A percentile compares a stretch with the other conserved stretches of the same genome.
Evolutionary conservation across 2,888 invertebrate species (phyloP).

Genomic region (Oxystoma pomonae): DNA sequence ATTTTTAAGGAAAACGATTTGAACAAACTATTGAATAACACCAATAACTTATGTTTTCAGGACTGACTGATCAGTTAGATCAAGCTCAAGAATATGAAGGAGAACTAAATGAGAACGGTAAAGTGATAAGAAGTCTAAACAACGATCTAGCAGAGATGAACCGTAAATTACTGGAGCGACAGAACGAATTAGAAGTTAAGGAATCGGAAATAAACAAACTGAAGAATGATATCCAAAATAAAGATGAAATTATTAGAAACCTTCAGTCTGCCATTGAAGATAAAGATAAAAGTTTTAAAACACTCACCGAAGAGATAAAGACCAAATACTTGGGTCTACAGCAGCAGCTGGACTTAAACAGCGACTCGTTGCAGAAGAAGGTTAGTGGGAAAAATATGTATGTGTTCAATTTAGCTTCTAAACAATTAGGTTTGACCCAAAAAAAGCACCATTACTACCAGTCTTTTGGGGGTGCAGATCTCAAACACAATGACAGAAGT

Average conservation of each 20-base stretch:
- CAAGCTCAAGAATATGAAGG: conserved; percentile 53
- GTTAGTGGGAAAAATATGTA: too few relatives aligned
- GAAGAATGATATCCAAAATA: conserved; percentile 39
- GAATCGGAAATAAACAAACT: conserved; percentile 50
- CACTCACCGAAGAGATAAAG: conserved; percentile 42
- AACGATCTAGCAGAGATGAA: conserved; percentile 53
- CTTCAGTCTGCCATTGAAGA: conserved; percentile 46
- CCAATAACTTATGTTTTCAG: too few relatives aligned
- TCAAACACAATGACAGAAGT: too few relatives aligned
- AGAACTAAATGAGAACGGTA: conserved; percentile 53
- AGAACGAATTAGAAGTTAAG: conserved; percentile 44
- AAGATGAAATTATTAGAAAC: conserved; percentile 41
- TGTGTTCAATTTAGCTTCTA: too few relatives aligned
- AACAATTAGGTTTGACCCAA: too few relatives aligned
- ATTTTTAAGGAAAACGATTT: too few relatives aligned
- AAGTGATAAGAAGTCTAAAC: conserved; percentile 59
- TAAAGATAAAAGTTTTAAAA: conserved; percentile 47
- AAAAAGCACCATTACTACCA: too few relatives aligned
- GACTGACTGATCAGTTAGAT: conserved; percentile 52
- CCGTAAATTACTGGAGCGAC: conserved; percentile 48
- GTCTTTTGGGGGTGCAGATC: too few relatives aligned
- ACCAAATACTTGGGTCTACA: conserved; percentile 43
- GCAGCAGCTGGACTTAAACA: conserved; percentile 40
- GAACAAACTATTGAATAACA: too few relatives aligned
- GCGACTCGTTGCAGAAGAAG: conserved; percentile 40